Percentiles rank a stretch among this genome's conserved stretches.
phyloP scores from a whole-genome alignment of 2,888 invertebrate species.

The Pammene aurita region DNA sequence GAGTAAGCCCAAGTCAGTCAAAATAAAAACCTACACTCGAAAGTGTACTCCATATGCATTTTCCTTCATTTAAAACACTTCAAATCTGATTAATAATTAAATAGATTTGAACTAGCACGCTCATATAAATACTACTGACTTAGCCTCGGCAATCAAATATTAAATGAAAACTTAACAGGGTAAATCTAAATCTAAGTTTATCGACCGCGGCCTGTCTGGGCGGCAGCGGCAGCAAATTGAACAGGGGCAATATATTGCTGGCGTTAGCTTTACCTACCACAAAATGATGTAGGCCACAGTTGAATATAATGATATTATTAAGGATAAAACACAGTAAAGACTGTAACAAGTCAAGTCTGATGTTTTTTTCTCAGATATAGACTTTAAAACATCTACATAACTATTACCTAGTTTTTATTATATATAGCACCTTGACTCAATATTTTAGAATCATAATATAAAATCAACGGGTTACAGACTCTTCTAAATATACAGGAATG shows the following conservation, averaged over 20 bases:
- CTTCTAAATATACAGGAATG: too few relatives aligned
- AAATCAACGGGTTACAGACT: too few relatives aligned
- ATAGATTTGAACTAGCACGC: background rate
- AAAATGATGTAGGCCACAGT: background rate
- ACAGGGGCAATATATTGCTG: conserved; percentile 14
- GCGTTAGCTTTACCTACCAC: background rate
- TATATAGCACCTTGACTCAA: too few relatives aligned
- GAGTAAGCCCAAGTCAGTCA: too few relatives aligned
- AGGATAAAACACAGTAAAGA: background rate
- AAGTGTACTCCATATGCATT: too few relatives aligned
- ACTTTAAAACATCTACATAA: too few relatives aligned
- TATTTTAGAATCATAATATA: too few relatives aligned
- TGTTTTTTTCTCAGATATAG: too few relatives aligned
- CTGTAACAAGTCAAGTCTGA: too few relatives aligned
- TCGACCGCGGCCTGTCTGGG: conserved; percentile 47
- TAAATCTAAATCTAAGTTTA: conserved; percentile 50
- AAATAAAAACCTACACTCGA: too few relatives aligned
- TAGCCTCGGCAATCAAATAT: conserved; percentile 53
- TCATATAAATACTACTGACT: background rate
- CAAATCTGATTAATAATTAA: background rate
- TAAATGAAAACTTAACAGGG: conserved; percentile 72
- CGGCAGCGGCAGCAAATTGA: conserved; percentile 34
- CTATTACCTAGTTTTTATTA: too few relatives aligned
- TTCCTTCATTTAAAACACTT: too few relatives aligned
- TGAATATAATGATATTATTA: background rate